These are phyloP conservation scores for Amblyraja radiata DNA, from an alignment of 2,797 vertebrate genomes.

Conservation along the genomic window DNA sequence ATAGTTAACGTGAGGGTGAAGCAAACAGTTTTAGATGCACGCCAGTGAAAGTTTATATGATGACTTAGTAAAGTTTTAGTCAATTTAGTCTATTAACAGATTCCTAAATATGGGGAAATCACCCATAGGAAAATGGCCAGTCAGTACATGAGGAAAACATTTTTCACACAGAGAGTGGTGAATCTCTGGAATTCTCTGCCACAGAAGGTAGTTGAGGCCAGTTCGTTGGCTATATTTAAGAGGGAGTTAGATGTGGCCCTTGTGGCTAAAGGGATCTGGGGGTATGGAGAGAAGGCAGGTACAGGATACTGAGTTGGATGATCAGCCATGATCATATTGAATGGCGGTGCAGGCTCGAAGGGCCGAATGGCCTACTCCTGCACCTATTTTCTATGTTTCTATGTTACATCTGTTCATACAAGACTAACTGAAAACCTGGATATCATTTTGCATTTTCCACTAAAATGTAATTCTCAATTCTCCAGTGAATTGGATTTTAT, in stretches of 20 bases:
- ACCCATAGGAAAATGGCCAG: slow-evolving; percentile 21
- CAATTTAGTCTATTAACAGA: not conserved
- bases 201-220: no score
- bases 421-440: not conserved
- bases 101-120: not conserved
- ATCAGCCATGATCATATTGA: no score
- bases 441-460: not conserved
- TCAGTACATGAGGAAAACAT: not conserved
- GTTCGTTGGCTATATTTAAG: no score
- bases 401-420: not conserved
- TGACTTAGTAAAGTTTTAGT: not conserved
- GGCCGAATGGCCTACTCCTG: no score
- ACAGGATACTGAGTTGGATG: no score
- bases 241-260: no score
- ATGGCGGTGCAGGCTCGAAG: no score
- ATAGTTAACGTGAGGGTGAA: slow-evolving; percentile 31
- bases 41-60: not conserved
- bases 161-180: no score
- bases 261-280: no score
- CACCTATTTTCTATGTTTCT: no score
- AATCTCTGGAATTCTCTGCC: no score
- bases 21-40: not conserved
- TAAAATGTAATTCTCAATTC: not conserved
- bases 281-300: no score
- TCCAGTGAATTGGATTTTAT: not conserved